Percentiles rank a stretch among this genome's conserved stretches.
Conservation (phyloP, 2,888 invertebrate genomes). For the Drosophila picticornis region DNA sequence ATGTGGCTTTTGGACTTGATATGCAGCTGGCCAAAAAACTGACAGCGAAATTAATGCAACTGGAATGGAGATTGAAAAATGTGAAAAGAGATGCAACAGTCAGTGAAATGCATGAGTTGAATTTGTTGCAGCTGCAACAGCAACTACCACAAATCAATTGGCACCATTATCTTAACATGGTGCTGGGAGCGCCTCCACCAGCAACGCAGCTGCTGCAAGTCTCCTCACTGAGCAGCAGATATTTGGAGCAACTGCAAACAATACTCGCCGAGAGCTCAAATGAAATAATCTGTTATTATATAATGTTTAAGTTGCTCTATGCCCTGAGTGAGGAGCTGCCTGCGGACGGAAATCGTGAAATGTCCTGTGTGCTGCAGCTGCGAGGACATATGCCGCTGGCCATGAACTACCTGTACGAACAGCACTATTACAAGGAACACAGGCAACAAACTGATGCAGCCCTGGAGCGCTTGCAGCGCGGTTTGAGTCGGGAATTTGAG, state of each 20-base stretch:
- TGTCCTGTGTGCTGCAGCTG: slow-evolving; percentile 65
- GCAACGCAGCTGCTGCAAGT: slow-evolving; percentile 61
- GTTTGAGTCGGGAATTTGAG: slow-evolving; percentile 55
- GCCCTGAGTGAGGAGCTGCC: slow-evolving; percentile 66
- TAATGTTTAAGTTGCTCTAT: slow-evolving; percentile 78
- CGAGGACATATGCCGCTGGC: slow-evolving; percentile 75
- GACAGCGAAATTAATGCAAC: slow-evolving; percentile 48
- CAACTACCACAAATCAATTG: slow-evolving; percentile 67
- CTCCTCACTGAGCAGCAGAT: slow-evolving; percentile 48
- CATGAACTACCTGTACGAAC: slow-evolving; percentile 73
- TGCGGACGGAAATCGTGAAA: slow-evolving; percentile 21
- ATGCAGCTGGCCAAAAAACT: slow-evolving; percentile 46
- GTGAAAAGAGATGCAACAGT: slow-evolving; percentile 37
- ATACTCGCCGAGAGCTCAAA: slow-evolving; percentile 61
- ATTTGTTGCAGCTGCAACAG: slow-evolving; percentile 52
- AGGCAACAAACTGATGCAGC: slow-evolving; percentile 58
- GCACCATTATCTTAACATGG: slow-evolving; percentile 62
- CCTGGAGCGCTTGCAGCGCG: slow-evolving; percentile 50
- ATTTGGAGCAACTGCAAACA: slow-evolving; percentile 55
- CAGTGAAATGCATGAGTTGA: slow-evolving; percentile 38
- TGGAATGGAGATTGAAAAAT: slow-evolving; percentile 63
- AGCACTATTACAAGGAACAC: slow-evolving; percentile 51
- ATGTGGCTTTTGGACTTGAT: slow-evolving; percentile 68
- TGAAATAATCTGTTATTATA: slow-evolving; percentile 75
- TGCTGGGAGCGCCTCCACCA: slow-evolving; percentile 32